phyloP scores from a whole-genome alignment of 2,113 vertebrate species.

The Pterocles orientalis region DNA sequence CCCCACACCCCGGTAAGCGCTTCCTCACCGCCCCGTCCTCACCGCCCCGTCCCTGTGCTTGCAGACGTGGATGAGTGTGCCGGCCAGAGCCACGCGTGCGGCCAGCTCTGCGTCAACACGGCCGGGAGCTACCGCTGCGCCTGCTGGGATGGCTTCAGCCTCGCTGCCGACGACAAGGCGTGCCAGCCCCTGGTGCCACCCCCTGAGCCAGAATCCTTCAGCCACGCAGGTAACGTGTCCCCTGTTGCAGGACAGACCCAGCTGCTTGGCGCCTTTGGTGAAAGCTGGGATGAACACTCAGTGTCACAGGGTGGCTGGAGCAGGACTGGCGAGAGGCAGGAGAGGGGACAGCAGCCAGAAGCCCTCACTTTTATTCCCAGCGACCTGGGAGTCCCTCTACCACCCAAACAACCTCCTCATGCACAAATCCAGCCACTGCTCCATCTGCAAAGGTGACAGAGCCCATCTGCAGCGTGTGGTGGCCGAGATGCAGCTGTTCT shows the following conservation, averaged over 20 bases:
- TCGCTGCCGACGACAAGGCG: slow-evolving; percentile 53
- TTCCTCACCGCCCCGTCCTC: not conserved
- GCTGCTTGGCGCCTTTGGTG: not conserved
- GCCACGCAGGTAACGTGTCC: slow-evolving; percentile 53
- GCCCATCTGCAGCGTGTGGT: not conserved
- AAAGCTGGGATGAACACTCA: not conserved
- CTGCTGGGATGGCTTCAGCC: slow-evolving; percentile 78
- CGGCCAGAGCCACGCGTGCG: slow-evolving; percentile 65
- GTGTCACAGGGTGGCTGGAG: not conserved
- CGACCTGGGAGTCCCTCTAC: not conserved
- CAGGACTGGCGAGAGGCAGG: not conserved
- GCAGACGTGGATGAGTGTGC: slow-evolving; percentile 89
- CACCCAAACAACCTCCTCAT: not conserved
- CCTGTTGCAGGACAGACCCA: fast-evolving
- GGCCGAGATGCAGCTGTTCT: not conserved
- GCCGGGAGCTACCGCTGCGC: slow-evolving; percentile 83
- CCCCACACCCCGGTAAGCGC: not conserved
- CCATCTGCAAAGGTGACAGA: not conserved
- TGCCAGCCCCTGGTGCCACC: slow-evolving; percentile 60
- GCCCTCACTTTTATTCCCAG: not conserved
- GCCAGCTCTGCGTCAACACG: slow-evolving; percentile 83
- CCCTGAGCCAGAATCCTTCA: not conserved
- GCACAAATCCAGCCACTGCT: not conserved
- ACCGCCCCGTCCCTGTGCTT: not conserved
- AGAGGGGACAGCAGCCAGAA: not conserved